phyloP scores from a whole-genome alignment of 2,113 vertebrate genomes.

The Condylura cristata region DNA sequence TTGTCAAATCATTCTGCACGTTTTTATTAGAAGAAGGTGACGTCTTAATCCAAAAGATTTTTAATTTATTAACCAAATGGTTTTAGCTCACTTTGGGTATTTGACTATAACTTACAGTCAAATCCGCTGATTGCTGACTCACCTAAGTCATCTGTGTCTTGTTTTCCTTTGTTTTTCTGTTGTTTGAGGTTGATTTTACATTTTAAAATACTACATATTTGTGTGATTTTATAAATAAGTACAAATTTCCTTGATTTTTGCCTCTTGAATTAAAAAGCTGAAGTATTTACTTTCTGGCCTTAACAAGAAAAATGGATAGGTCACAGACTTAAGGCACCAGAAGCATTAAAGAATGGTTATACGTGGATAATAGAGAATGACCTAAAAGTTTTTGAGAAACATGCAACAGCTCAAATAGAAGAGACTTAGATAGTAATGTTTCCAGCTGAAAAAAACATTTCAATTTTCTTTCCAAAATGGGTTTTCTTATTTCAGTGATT shows the following conservation, averaged over 20 bases:
- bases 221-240: neutral
- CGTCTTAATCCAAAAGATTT: neutral
- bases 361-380: neutral
- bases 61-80: neutral
- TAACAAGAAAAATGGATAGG: neutral
- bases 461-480: constrained; percentile 18
- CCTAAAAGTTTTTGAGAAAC: constrained; percentile 37
- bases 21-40: neutral
- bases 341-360: constrained; percentile 18
- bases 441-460: neutral
- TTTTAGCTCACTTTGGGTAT: neutral
- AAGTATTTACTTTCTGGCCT: neutral
- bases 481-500: constrained; percentile 2
- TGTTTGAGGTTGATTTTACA: neutral
- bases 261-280: neutral
- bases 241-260: neutral
- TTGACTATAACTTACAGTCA: neutral
- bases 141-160: neutral
- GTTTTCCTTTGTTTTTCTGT: neutral
- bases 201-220: neutral
- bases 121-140: too few species aligned
- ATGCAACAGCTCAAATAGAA: neutral
- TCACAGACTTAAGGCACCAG: neutral
- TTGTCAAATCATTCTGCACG: neutral
- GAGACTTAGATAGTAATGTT: neutral